A percentile compares a stretch with the other conserved stretches of the same genome.
Evolutionary conservation across 2,888 invertebrate species (phyloP).

Genomic region (Drosophila nigricruria): DNA sequence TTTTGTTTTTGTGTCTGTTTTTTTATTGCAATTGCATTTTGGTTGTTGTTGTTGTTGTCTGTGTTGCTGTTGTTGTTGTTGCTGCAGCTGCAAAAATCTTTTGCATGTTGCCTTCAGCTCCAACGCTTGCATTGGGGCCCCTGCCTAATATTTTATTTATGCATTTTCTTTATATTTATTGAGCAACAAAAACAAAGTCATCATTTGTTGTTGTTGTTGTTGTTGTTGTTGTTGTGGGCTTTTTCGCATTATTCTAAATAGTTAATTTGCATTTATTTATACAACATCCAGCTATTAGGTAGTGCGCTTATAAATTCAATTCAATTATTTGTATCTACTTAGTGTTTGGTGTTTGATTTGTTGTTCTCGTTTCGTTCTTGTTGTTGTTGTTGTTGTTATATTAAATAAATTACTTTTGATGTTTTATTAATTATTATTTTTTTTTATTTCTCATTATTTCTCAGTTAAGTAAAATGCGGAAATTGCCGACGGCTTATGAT

Average conservation of each 20-base stretch:
- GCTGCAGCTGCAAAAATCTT: conserved; percentile 76
- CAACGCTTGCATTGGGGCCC: conserved; percentile 11
- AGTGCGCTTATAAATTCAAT: conserved; percentile 77
- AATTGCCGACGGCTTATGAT: conserved; percentile 51
- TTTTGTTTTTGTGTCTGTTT: conserved; percentile 42
- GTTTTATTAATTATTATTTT: conserved; percentile 71
- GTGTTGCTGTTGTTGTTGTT: conserved; percentile 30
- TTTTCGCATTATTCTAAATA: conserved; percentile 74
- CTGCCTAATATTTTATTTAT: conserved; percentile 76
- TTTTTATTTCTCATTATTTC: conserved; percentile 47
- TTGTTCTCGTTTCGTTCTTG: conserved; percentile 45
- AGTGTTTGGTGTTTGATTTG: conserved; percentile 54
- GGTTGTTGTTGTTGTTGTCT: conserved; percentile 27
- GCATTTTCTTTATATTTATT: conserved; percentile 72
- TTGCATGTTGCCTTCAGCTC: conserved; percentile 60
- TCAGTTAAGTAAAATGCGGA: conserved; percentile 70
- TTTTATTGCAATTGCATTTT: conserved; percentile 60
- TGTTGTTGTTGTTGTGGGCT: conserved; percentile 38
- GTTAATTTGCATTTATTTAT: conserved; percentile 76
- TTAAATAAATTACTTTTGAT: conserved; percentile 63
- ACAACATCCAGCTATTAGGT: conserved; percentile 61
- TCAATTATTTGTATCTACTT: conserved; percentile 70
- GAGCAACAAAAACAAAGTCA: conserved; percentile 68
- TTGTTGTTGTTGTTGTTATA: conserved; percentile 19
- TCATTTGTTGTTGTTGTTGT: conserved; percentile 36